These are phyloP conservation scores for Melanargia galathea DNA, from an alignment of 2,888 invertebrate species.

Conservation along the genomic window DNA sequence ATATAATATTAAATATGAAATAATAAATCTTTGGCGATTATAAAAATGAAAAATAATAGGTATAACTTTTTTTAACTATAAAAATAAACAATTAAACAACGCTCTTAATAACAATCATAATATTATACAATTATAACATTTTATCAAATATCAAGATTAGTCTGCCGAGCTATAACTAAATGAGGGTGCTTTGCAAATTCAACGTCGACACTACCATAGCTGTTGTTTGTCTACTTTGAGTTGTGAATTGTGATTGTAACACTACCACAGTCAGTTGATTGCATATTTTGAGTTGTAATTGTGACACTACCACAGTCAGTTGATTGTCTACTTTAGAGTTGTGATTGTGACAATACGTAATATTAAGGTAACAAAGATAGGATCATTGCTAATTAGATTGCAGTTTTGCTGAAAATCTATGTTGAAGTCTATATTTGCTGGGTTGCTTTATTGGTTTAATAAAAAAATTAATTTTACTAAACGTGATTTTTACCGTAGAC, in stretches of 20 bases:
- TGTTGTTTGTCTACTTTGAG: too few species aligned
- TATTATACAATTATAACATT: not conserved
- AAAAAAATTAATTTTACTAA: too few species aligned
- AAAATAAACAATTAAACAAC: constrained; percentile 2
- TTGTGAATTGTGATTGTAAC: too few species aligned
- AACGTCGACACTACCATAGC: too few species aligned
- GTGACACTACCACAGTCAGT: too few species aligned
- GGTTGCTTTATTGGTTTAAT: too few species aligned
- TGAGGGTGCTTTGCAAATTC: not conserved
- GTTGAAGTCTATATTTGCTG: not conserved
- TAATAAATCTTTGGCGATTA: constrained; percentile 36
- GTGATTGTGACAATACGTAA: too few species aligned
- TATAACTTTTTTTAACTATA: not conserved
- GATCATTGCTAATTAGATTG: too few species aligned
- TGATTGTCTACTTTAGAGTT: too few species aligned
- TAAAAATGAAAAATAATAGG: not conserved
- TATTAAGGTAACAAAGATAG: too few species aligned
- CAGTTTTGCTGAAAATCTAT: not conserved
- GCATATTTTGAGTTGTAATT: too few species aligned
- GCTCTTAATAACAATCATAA: not conserved
- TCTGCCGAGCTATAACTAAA: not conserved
- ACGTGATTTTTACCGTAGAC: not conserved
- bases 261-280: too few species aligned
- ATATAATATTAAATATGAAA: constrained; percentile 41
- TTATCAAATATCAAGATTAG: not conserved